phyloP scores from a whole-genome alignment of 2,113 vertebrate species.

The Pterocles orientalis region DNA sequence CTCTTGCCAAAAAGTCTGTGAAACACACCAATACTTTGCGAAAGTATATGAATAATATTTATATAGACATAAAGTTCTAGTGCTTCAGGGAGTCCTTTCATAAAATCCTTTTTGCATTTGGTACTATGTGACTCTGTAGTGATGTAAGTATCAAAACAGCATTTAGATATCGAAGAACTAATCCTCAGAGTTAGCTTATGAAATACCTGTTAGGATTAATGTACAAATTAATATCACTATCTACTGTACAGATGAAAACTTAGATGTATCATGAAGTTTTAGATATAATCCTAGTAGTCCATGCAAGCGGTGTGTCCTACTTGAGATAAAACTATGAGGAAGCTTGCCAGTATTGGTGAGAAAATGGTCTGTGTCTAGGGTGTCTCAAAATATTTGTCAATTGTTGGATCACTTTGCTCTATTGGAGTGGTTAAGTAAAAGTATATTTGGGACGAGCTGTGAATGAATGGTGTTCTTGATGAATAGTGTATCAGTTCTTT shows the following conservation, averaged over 20 bases:
- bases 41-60: background rate
- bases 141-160: background rate
- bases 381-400: background rate
- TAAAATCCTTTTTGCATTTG: background rate
- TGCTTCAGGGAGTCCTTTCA: background rate
- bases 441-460: background rate
- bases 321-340: background rate
- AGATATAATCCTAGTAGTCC: background rate
- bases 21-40: background rate
- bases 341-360: background rate
- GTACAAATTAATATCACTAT: background rate
- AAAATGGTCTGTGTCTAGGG: background rate
- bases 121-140: background rate
- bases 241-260: background rate
- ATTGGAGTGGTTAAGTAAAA: background rate
- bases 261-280: background rate
- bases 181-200: background rate
- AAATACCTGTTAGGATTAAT: background rate
- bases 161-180: background rate
- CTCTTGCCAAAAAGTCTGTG: background rate
- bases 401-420: background rate
- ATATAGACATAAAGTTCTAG: background rate
- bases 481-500: background rate
- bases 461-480: background rate
- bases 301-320: background rate